Conservation (phyloP, 2,113 vertebrate genomes). For the Copsychus sechellarum region DNA sequence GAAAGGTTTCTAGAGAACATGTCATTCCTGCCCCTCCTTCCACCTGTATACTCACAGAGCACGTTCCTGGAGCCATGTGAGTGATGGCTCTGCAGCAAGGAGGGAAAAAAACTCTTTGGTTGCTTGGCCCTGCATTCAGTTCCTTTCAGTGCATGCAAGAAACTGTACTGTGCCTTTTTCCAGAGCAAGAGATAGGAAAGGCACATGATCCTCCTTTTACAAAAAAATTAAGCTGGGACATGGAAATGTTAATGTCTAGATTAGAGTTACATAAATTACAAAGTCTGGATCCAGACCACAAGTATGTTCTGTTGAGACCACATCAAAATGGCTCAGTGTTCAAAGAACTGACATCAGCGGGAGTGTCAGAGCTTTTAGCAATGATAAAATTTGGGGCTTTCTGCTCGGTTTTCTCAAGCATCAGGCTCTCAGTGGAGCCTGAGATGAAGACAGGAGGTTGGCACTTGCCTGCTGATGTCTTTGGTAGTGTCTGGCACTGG, state of each 20-base stretch:
- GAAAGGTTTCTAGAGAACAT: background rate
- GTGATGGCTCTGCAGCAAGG: background rate
- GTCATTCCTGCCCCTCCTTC: background rate
- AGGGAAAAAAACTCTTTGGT: background rate
- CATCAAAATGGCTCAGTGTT: constrained; percentile 29
- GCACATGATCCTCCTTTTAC: background rate
- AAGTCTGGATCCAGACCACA: constrained; percentile 49
- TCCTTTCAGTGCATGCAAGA: background rate
- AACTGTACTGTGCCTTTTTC: background rate
- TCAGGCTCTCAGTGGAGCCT: background rate
- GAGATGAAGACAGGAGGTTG: constrained; percentile 1
- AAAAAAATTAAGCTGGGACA: constrained; percentile 11
- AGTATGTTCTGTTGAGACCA: constrained; percentile 46
- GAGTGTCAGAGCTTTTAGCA: constrained; percentile 1
- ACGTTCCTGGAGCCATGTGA: background rate
- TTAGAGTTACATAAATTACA: constrained; percentile 31
- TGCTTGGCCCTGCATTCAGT: background rate
- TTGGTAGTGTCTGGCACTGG: background rate
- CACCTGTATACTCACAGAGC: background rate
- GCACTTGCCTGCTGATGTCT: background rate
- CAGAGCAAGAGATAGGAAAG: background rate
- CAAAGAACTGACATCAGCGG: constrained; percentile 10
- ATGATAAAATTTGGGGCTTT: background rate
- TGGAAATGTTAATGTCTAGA: constrained; percentile 35
- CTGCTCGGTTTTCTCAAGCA: background rate